Evolutionary conservation across 2,797 vertebrate species (phyloP), one percentile per base, ranked within the genome.

Genomic region (Sorex maritimensis): DNA sequence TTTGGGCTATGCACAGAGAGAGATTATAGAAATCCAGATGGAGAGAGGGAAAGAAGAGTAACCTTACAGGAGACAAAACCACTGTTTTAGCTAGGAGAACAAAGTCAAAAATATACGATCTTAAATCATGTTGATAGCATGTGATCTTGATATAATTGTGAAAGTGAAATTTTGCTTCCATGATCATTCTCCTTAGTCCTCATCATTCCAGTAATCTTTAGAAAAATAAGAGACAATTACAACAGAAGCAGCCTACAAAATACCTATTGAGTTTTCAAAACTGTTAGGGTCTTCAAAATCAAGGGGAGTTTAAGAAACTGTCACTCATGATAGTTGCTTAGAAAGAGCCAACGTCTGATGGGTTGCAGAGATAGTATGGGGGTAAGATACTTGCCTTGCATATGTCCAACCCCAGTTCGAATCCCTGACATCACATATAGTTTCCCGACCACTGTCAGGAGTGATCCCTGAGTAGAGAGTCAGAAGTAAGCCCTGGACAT

Each of bases 161-260:
- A 79, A 88, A 89, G 63, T 24, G 81, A 83, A n/a, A 80, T 21
- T 79, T 71, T 15, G 11, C 17, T 24, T 88, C 55, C 71, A 58
- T 41, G 34, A 13, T 34, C 55, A 78, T 73, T 63, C 65, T 61
- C 28, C 4, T 19, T 9, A 58, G 80, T 83, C 28, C 41, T 55
- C 9, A 1, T 65, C 52, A 88, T 19, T 85, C 14, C 67, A 74
- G 44, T 63, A 41, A 78, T 74, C 19, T 19, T 58, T 68, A 94
- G 69, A 83, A 67, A 88, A 89, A 71, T 23, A 49, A 52, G 21
- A 81, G 93, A 81, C 75, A 83, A 80, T 38, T 88, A 65, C 41
- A 34, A 80, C 1, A 58, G 7, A 75, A 12, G 4, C 41, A 86
- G 72, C 38, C 30, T 69, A 46, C 0, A 44, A 75, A 91, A 44